These are phyloP conservation scores for Cataglyphis rosenhaueri DNA, from an alignment of 2,888 invertebrate genomes.

Conservation along the genomic window DNA sequence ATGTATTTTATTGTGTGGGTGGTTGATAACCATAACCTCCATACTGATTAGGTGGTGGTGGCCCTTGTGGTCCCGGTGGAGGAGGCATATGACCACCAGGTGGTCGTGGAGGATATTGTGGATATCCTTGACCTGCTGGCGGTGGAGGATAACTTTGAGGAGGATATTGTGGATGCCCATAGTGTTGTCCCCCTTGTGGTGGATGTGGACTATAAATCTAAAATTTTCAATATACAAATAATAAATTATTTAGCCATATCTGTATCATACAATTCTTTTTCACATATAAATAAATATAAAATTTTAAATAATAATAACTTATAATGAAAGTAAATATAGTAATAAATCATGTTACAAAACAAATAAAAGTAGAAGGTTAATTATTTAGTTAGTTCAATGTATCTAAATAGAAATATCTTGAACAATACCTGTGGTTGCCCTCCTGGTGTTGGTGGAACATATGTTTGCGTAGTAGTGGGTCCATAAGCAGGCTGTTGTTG, in stretches of 20 bases:
- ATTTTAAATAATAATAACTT: not conserved
- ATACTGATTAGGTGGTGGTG: slow-evolving; percentile 91
- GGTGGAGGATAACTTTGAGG: slow-evolving; percentile 88
- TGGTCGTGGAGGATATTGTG: slow-evolving; percentile 88
- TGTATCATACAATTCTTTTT: not conserved
- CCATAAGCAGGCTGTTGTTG: slow-evolving; percentile 85
- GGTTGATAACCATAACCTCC: slow-evolving; percentile 93
- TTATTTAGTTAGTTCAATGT: not conserved
- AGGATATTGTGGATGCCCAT: slow-evolving; percentile 88
- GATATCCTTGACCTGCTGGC: slow-evolving; percentile 89
- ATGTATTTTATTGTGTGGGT: slow-evolving; percentile 88
- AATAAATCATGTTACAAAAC: not conserved
- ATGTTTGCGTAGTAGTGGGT: slow-evolving; percentile 85
- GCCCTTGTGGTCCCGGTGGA: slow-evolving; percentile 90
- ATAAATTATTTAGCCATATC: slow-evolving; percentile 11
- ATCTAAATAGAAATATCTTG: not conserved
- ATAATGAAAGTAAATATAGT: not conserved
- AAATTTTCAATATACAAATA: slow-evolving; percentile 39
- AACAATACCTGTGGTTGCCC: slow-evolving; percentile 86
- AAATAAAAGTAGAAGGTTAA: not conserved
- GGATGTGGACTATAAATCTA: slow-evolving; percentile 88
- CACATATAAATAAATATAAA: not conserved
- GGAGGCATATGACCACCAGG: slow-evolving; percentile 88
- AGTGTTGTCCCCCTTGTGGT: slow-evolving; percentile 84
- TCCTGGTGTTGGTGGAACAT: slow-evolving; percentile 83